Evolutionary conservation across 2,797 vertebrate genomes (phyloP), one percentile per base, ranked within the genome.

Genomic region (Pangasius krempfi): DNA sequence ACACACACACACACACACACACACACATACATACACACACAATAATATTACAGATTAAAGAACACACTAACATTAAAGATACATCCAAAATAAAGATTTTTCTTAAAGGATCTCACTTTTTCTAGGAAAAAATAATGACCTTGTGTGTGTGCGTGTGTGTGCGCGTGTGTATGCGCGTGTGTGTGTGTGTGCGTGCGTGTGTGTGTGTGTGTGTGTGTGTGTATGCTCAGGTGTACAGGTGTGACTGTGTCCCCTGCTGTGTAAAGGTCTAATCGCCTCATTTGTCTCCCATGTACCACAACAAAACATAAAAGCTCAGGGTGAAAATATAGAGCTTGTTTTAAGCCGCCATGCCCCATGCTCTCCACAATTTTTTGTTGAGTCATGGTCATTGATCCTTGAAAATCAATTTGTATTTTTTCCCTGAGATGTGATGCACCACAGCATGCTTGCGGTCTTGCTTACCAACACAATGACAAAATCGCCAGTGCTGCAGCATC

Each of bases 401-500:
- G 85, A 72, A 89, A 89, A 90, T 78, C 86, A 50, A 90, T 89
- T 90, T 68, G 83, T 88, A 90, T 88, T 90, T 88, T 89, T 60
- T 33, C n/a, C n/a, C n/a, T 1, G 87, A 87, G 78, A 85, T 68
- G 44, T 83, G 80, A 86, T 25, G 14, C 78, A 70, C 72, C 33
- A 76, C 66, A 87, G 84, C 81, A 56, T 66, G 89, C 81, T 86
- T 70, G 22, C 9, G 60, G 75, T 78, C 81, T 89, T 54, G 58
- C 85, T 89, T 76, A 88, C 47, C 80, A 86, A 82, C 79, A 83
- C 83, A 52, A 85, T 88, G 82, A 73, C 40, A 84, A 87, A 87
- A 64, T 70, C 64, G 88, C 89, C 85, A 86, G 78, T 88, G 81
- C 85, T 84, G 91, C 87, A 84, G 86, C 68, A 33, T 81, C 88